phyloP scores from a whole-genome alignment of 2,113 vertebrate genomes.

The Larimichthys crocea region DNA sequence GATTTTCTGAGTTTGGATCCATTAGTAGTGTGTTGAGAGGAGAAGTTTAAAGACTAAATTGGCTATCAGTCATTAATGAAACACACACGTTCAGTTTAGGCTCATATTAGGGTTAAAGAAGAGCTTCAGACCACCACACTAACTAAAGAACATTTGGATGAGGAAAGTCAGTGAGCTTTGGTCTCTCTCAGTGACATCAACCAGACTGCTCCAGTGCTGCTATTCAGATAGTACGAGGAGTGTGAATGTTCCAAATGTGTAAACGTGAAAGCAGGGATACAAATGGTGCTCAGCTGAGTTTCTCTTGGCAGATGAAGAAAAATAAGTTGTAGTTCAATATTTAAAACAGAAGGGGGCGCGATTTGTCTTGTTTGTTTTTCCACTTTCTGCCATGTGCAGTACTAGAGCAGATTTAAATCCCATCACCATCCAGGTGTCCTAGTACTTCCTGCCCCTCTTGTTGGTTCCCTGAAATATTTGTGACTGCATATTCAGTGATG shows the following conservation, averaged over 20 bases:
- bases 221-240: not conserved
- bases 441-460: not conserved
- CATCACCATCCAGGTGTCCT: not conserved
- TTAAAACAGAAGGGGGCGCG: slow-evolving; percentile 46
- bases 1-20: not conserved
- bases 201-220: not conserved
- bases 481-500: not conserved
- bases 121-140: not conserved
- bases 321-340: not conserved
- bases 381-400: not conserved
- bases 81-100: not conserved
- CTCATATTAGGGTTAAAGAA: not conserved
- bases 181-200: not conserved
- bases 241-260: not conserved
- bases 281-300: not conserved
- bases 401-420: not conserved
- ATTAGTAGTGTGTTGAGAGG: not conserved
- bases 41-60: not conserved
- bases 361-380: slow-evolving; percentile 1
- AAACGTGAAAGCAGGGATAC: not conserved
- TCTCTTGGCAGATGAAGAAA: not conserved
- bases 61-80: not conserved
- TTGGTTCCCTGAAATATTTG: not conserved
- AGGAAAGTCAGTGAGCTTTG: not conserved
- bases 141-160: not conserved